Conservation (phyloP, 2,113 vertebrate genomes). For the Myrmecophaga tridactyla region DNA sequence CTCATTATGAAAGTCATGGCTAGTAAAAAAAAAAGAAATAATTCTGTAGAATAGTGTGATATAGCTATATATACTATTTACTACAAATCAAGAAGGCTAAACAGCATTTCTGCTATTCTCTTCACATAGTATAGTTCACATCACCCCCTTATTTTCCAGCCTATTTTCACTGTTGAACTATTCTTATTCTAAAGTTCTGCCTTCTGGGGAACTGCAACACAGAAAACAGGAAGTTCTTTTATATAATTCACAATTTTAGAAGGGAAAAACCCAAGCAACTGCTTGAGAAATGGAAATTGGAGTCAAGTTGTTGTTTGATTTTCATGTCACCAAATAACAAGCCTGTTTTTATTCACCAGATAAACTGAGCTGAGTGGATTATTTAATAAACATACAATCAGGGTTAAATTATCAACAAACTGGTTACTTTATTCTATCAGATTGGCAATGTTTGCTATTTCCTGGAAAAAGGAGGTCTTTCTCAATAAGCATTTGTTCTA, state of each 20-base stretch:
- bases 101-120: not conserved
- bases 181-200: not conserved
- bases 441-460: not conserved
- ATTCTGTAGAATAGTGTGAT: not conserved
- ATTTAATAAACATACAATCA: not conserved
- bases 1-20: not conserved
- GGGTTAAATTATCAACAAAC: slow-evolving; percentile 12
- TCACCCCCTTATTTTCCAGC: not conserved
- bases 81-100: not conserved
- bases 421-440: not conserved
- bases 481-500: not conserved
- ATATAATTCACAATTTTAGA: slow-evolving; percentile 45
- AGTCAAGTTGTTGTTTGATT: slow-evolving; percentile 11
- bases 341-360: not conserved
- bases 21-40: not conserved
- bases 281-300: slow-evolving; percentile 30
- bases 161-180: slow-evolving; percentile 27
- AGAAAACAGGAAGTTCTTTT: slow-evolving; percentile 60
- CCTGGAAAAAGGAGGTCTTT: not conserved
- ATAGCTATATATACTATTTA: not conserved
- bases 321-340: not conserved
- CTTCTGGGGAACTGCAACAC: not conserved
- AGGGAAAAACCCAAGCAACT: slow-evolving; percentile 57
- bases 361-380: not conserved
- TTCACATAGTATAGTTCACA: not conserved